A percentile compares a stretch with the other conserved stretches of the same genome.
Conservation (phyloP, 1,140 invertebrate species). For the Drosophila jambulina region DNA sequence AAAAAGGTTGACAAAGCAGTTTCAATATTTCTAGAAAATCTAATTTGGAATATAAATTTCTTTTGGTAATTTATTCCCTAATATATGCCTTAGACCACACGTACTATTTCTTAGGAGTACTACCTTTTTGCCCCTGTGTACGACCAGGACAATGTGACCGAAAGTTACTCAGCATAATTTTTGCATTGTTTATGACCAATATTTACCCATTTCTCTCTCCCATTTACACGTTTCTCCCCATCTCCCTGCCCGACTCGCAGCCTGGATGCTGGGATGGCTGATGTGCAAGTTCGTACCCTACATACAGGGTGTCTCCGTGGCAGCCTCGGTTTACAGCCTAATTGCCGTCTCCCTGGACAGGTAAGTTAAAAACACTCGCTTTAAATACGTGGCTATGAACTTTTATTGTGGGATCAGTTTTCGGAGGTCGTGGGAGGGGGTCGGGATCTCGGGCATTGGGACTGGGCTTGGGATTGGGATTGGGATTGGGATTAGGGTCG, state of each 20-base stretch:
- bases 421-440: slow-evolving; percentile 1
- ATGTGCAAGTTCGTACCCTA: slow-evolving; percentile 98
- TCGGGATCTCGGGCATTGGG: slow-evolving; percentile 26
- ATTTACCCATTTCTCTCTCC: slow-evolving; percentile 42
- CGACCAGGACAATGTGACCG: slow-evolving; percentile 53
- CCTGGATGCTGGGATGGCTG: slow-evolving; percentile 96
- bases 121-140: slow-evolving; percentile 5
- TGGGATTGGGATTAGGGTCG: slow-evolving; percentile 4
- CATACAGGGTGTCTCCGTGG: slow-evolving; percentile 96
- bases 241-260: slow-evolving; percentile 85
- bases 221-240: slow-evolving; percentile 43
- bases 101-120: background rate
- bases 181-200: slow-evolving; percentile 61
- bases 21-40: background rate
- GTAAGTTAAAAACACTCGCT: slow-evolving; percentile 87
- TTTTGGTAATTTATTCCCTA: too few relatives aligned
- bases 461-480: background rate
- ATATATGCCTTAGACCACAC: too few relatives aligned
- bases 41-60: background rate
- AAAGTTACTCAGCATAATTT: slow-evolving; percentile 81
- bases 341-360: slow-evolving; percentile 97
- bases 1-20: too few relatives aligned
- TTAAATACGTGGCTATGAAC: slow-evolving; percentile 65
- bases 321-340: slow-evolving; percentile 96
- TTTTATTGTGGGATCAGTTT: slow-evolving; percentile 72